Evolutionary conservation across 1,140 invertebrate genomes (phyloP), one percentile per base, ranked within the genome.

Genomic region (Ceratitis capitata): DNA sequence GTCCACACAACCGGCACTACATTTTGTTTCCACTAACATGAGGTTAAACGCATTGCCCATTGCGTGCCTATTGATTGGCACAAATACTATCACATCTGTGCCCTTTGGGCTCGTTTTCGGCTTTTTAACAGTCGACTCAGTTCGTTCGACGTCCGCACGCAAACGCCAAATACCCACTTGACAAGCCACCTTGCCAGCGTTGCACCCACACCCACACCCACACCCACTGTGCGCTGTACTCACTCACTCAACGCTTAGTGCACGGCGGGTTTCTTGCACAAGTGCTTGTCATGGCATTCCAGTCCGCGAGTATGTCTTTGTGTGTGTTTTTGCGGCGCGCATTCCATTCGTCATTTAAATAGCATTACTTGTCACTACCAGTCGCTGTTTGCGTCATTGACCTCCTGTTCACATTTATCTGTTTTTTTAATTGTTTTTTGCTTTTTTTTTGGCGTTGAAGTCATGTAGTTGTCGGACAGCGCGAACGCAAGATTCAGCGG

Each of bases 391-490:
- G 39, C 69, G 69, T 78, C 69, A 78, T 78, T 78, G 69, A 78
- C 69, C 69, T 78, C 39, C 69, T 78, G 69, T 78, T 78, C 69
- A 78, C 69, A 78, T 78, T 78, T 78, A 39, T 19, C 69, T n/a
- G n/a, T n/a, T n/a, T n/a, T n/a, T n/a, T n/a, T n/a, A n/a, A n/a
- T n/a, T n/a, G n/a, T n/a, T n/a, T n/a, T n/a, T n/a, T n/a, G n/a
- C n/a, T n/a, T n/a, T n/a, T n/a, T 78, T 78, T 78, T 78, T 19
- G 69, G 69, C 69, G n/a, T 47, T 45, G n/a, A 19, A 26, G 69
- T n/a, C 69, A 45, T 23, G 69, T n/a, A 78, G 19, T 74, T 26
- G 6, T 47, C 69, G 9, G 9, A 19, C n/a, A 47, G 39, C 39
- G 45, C 35, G 69, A n/a, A 78, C 32, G n/a, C 39, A 45, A 23